These are phyloP conservation scores for Nomada ferruginata DNA, from an alignment of 2,888 invertebrate species.

Conservation along the genomic window DNA sequence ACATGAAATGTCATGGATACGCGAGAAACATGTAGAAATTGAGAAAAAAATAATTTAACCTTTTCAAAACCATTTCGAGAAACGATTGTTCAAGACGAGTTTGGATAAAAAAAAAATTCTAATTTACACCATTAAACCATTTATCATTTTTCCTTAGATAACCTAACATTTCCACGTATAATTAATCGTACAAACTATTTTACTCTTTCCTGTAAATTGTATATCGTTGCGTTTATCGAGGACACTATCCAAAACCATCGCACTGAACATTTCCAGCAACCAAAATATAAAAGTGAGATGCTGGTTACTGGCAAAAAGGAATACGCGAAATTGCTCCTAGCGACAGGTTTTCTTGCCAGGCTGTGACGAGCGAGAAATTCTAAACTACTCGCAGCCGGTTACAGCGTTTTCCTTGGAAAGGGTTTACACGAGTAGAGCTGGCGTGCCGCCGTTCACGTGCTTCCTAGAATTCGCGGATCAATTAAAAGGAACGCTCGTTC, in stretches of 20 bases:
- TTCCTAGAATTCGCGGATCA: slow-evolving; percentile 57
- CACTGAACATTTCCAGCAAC: not conserved
- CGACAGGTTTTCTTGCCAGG: slow-evolving; percentile 45
- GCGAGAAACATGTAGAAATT: no score
- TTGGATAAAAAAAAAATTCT: no score
- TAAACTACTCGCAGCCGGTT: slow-evolving; percentile 29
- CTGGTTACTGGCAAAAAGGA: slow-evolving; percentile 31
- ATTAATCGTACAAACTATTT: no score
- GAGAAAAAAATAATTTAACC: no score
- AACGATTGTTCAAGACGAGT: no score
- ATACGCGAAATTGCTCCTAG: slow-evolving; percentile 43
- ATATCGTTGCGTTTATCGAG: no score
- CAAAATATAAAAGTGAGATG: slow-evolving; percentile 45
- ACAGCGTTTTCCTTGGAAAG: slow-evolving; percentile 44
- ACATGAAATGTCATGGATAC: no score
- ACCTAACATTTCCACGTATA: no score
- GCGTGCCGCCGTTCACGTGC: slow-evolving; percentile 26
- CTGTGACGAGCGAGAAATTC: slow-evolving; percentile 25
- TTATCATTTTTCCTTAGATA: no score
- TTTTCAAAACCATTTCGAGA: no score
- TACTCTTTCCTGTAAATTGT: not conserved
- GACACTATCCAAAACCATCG: not conserved
- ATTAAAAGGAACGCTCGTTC: slow-evolving; percentile 53
- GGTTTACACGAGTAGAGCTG: slow-evolving; percentile 8
- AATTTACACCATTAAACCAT: no score